Evolutionary conservation across 2,113 vertebrate genomes (phyloP), one percentile per base, ranked within the genome.

Genomic region (Syngnathoides biaculeatus): DNA sequence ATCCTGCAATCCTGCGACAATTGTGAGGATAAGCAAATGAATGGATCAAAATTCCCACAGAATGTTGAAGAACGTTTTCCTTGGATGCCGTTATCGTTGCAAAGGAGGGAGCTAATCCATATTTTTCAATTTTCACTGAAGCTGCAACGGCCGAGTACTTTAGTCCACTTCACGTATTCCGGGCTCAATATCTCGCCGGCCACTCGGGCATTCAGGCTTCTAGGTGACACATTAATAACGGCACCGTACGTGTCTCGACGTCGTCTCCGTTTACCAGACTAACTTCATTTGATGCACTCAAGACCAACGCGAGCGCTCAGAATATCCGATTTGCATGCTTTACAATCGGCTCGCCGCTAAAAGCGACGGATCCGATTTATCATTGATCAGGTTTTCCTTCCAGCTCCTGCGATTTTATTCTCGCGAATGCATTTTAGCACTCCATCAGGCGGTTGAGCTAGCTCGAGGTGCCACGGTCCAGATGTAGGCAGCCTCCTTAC

Each of bases 381-480:
- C 75, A 64, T 92, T 88, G 89, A 91, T 91, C 87, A 85, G 71
- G 87, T 92, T 91, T 83, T 80, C 84, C 68, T 82, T 88, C 86
- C 68, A 79, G 71, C 79, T 73, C 73, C 80, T 69, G 57, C 75
- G 78, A 83, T 84, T 78, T 57, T 80, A 78, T 79, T 83, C 80
- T 82, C 79, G 70, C 77, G 68, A 89, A 88, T 90, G 80, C 65
- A 66, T 82, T 84, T 90, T 86, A 83, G 68, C 62, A 48, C 1
- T 59, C 69, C 72, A 77, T 79, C 80, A 77, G 78, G 76, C 78
- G 84, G 77, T 68, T 64, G 73, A 83, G 78, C 78, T 69, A 71
- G 62, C 71, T 79, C 61, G 65, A 77, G 57, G 72, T 77, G 62
- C 65, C 81, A n/a, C n/a, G 24, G n/a, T 22, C 56, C 22, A 68